phyloP scores from a whole-genome alignment of 2,888 invertebrate species.

The Drosophila bunnanda region DNA sequence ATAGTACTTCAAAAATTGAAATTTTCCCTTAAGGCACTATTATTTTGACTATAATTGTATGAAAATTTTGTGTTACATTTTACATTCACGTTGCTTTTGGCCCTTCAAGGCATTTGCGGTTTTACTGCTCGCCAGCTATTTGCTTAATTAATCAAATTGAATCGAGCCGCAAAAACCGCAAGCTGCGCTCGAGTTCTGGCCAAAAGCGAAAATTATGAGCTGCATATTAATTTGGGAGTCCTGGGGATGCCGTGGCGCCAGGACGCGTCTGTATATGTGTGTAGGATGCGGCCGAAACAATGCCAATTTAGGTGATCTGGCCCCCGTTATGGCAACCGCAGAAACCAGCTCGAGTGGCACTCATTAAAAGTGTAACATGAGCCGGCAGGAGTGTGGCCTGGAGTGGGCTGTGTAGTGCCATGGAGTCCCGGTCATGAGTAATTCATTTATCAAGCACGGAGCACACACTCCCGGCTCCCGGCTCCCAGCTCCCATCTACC shows the following conservation, averaged over 20 bases:
- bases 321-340: constrained; percentile 44
- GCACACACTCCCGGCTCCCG: constrained; percentile 7
- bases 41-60: not conserved
- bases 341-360: constrained; percentile 72
- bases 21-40: too few species aligned
- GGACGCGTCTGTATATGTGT: not conserved
- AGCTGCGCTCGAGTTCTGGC: constrained; percentile 39
- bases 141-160: constrained; percentile 64
- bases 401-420: constrained; percentile 21
- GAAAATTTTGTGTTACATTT: constrained; percentile 11
- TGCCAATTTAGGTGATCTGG: constrained; percentile 56
- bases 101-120: constrained; percentile 21
- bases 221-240: constrained; percentile 67
- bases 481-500: not conserved
- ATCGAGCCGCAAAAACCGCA: constrained; percentile 39
- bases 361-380: constrained; percentile 78
- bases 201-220: constrained; percentile 42
- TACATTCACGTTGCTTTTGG: constrained; percentile 4
- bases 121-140: constrained; percentile 20
- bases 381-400: constrained; percentile 15
- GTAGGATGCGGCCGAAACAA: constrained; percentile 54
- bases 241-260: constrained; percentile 8
- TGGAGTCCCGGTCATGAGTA: constrained; percentile 66
- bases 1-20: too few species aligned
- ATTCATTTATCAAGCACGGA: constrained; percentile 72